phyloP scores from a whole-genome alignment of 2,797 vertebrate species.

The Diglossa cyanea region DNA sequence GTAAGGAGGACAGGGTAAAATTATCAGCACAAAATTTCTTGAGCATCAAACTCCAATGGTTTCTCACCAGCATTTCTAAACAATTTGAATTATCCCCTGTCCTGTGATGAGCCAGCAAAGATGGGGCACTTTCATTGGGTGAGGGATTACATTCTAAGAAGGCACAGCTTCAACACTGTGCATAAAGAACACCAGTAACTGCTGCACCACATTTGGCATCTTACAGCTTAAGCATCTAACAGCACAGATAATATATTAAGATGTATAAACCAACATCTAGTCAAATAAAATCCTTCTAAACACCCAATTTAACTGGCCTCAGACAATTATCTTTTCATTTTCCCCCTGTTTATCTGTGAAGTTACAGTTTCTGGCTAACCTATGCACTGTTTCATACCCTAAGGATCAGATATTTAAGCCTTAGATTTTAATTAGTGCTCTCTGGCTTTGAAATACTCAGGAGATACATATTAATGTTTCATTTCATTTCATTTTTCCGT shows the following conservation, averaged over 20 bases:
- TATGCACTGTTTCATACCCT: neutral
- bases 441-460: slow-evolving; percentile 21
- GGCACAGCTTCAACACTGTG: neutral
- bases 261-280: neutral
- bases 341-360: neutral
- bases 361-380: neutral
- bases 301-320: neutral
- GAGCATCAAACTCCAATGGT: neutral
- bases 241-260: neutral
- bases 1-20: neutral
- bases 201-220: neutral
- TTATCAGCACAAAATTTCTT: neutral
- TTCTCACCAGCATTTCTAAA: neutral
- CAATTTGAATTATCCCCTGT: neutral
- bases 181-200: neutral
- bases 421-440: slow-evolving; percentile 59
- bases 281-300: neutral
- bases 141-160: neutral
- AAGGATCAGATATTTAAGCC: slow-evolving; percentile 26
- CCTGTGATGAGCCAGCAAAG: neutral
- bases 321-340: neutral
- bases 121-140: neutral
- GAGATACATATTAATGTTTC: neutral
- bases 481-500: neutral
- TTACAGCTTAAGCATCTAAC: neutral